phyloP scores from a whole-genome alignment of 2,888 invertebrate species.

The Ischnura elegans region DNA sequence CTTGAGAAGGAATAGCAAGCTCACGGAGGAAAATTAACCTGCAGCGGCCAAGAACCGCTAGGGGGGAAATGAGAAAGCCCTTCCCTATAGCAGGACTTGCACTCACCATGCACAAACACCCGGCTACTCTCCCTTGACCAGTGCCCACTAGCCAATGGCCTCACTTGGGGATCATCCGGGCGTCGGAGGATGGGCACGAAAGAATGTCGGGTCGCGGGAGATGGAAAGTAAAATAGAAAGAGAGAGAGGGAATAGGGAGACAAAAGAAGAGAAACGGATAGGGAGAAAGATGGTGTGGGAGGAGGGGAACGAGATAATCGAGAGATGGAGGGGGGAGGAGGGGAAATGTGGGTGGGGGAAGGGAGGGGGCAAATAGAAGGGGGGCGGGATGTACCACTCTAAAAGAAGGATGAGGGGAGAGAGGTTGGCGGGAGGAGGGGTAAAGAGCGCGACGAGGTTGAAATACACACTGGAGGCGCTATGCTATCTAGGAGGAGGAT shows the following conservation, averaged over 20 bases:
- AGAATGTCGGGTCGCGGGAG: background rate
- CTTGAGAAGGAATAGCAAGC: background rate
- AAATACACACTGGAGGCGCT: no score
- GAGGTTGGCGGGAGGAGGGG: background rate
- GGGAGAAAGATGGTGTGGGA: no score
- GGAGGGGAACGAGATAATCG: conserved; percentile 33
- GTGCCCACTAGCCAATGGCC: conserved; percentile 37
- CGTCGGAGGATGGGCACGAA: background rate
- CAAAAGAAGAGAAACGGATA: no score
- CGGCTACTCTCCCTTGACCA: background rate
- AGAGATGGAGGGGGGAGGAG: background rate
- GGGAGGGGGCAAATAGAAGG: background rate
- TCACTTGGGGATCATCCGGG: conserved; percentile 11
- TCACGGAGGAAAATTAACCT: background rate
- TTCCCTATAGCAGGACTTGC: background rate
- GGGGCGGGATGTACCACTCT: conserved; percentile 53
- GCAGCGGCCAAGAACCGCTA: background rate
- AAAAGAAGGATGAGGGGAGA: conserved; percentile 44
- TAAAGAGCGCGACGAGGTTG: background rate
- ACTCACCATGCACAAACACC: background rate
- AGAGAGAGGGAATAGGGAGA: conserved; percentile 7
- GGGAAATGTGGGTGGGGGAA: background rate
- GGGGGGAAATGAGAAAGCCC: background rate
- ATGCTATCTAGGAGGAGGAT: no score
- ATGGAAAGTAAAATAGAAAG: background rate